These are phyloP conservation scores for Phytoseiulus persimilis DNA, from an alignment of 2,888 invertebrate genomes.

Conservation along the genomic window DNA sequence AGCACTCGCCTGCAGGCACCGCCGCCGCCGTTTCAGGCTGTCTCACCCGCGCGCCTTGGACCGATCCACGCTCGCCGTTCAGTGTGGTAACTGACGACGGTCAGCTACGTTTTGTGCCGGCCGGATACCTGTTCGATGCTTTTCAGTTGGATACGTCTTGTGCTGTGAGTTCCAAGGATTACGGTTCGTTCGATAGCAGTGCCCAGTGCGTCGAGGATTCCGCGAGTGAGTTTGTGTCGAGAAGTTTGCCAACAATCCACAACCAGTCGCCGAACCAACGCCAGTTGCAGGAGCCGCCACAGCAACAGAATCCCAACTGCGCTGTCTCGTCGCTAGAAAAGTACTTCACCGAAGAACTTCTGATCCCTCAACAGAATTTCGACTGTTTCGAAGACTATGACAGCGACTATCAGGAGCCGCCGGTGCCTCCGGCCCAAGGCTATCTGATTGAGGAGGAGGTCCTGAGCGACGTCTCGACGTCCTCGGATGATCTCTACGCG, in stretches of 20 bases:
- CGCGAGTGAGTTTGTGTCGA: not conserved
- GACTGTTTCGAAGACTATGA: constrained; percentile 36
- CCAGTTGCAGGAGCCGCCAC: not conserved
- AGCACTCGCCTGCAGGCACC: constrained; percentile 33
- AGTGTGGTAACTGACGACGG: constrained; percentile 36
- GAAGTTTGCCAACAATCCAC: not conserved
- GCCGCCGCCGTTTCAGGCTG: constrained; percentile 10
- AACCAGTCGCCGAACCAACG: not conserved
- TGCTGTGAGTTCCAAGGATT: not conserved
- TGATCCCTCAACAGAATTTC: constrained; percentile 31
- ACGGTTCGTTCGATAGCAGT: not conserved
- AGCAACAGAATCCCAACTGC: not conserved
- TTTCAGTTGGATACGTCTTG: constrained; percentile 19
- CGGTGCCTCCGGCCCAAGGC: constrained; percentile 25
- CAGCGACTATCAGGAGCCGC: constrained; percentile 34
- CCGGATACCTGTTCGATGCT: constrained; percentile 19
- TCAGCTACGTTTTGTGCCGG: constrained; percentile 32
- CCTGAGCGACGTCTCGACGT: constrained; percentile 36
- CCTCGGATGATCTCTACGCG: constrained; percentile 31
- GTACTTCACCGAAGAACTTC: constrained; percentile 22
- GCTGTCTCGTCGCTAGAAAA: constrained; percentile 21
- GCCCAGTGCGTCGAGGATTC: not conserved
- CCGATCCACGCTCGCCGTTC: constrained; percentile 29
- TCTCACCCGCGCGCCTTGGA: constrained; percentile 37
- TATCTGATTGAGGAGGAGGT: constrained; percentile 38